Evolutionary conservation across 2,113 vertebrate genomes (phyloP), one percentile per base, ranked within the genome.

Genomic region (Myrmophylax atrothorax): DNA sequence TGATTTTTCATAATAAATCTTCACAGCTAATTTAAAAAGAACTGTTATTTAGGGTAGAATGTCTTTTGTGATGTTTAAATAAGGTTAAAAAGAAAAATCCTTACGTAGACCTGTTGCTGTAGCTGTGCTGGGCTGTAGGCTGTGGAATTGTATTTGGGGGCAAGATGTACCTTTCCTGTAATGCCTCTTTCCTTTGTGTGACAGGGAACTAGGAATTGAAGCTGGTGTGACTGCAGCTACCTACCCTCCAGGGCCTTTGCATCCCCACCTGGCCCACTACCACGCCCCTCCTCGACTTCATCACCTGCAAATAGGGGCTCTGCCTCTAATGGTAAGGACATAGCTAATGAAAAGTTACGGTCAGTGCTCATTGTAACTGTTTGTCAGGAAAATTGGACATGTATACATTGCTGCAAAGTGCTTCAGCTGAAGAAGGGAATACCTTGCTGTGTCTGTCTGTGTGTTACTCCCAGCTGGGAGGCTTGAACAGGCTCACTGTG

Each of bases 141-240:
- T 90, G 31, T 81, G 67, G 55, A 58, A 23, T 68, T 86, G 19
- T 69, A 49, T 18, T 25, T 82, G 75, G 44, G 74, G 53, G 46
- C 17, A 78, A 55, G 22, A 59, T 67, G 14, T 62, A 56, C 73
- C 22, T 63, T 53, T 80, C 23, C 38, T 89, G 20, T 95, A 79
- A 85, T 55, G 37, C 52, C 64, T 14, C 59, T 96, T 77, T 55
- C 76, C 53, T 93, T 96, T 84, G 25, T 59, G 75, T 96, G 80
- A 95, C 96, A 99, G 99, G 99, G 99, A 99, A 94, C 98, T 99
- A 94, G 99, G 99, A 95, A 99, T 99, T 40, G 99, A 99, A 98
- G 98, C 99, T 94, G 99, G 99, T 76, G 99, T 99, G 97, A 99
- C 99, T 38, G 98, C 99, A 94, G 98, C 99, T 31, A 98, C 99